Evolutionary conservation across 2,797 vertebrate species (phyloP), one percentile per base, ranked within the genome.

Genomic region (Australoheros facetus): DNA sequence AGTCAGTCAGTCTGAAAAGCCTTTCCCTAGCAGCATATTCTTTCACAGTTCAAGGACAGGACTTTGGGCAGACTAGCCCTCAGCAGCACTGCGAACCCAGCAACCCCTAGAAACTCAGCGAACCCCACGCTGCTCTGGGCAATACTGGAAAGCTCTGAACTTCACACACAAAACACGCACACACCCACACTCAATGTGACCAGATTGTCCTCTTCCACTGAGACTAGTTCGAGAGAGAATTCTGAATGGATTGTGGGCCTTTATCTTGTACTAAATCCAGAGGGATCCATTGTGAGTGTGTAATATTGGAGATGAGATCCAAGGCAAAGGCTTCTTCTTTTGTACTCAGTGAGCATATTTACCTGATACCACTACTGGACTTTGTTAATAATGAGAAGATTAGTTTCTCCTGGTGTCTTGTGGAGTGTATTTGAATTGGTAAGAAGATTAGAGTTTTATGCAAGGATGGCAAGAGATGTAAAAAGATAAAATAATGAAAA

Each of bases 21-120:
- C 88, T 90, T 92, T 90, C 87, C 85, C 92, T 86, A 75, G 85
- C 88, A 91, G 91, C 92, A 89, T 93, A 92, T 93, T 93, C 92
- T 92, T 85, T 89, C 91, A 91, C 92, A 91, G 92, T 94, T 95
- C 92, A 94, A 95, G 95, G 94, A 93, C 89, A 82, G 93, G 94
- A 90, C 90, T 94, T 88, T 91, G 85, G 91, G 92, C 90, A 83
- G 90, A 90, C 87, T 83, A 83, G 86, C 91, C 90, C 89, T 87
- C 83, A 87, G 92, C 91, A 83, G 88, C 86, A 53, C 87, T 12
- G 75, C 83, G 90, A 95, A 96, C 95, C 86, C 94, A 87, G 66
- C 93, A 94, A 96, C 94, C 95, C 90, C 89, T 77, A 80, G 84
- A 94, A 95, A 95, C 95, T 89, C 93, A 87, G 55, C 85, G 92